Conservation (phyloP, 1,140 invertebrate species). For the Neomicropteryx cornuta region DNA sequence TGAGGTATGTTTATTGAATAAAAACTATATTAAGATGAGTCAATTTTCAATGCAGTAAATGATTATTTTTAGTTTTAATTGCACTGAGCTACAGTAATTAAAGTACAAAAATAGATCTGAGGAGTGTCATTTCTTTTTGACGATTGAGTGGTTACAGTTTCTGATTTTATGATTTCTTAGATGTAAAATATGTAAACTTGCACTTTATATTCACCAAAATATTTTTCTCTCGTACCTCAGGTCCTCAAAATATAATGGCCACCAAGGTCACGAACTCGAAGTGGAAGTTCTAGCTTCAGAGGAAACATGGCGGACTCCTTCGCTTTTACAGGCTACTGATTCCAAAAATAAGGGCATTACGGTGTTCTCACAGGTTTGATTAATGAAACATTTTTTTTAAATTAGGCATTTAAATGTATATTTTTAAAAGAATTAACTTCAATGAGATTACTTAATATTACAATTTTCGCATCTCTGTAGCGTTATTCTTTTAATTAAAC, state of each 20-base stretch:
- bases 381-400: slow-evolving; percentile 12
- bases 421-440: too few species aligned
- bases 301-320: slow-evolving; percentile 76
- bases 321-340: slow-evolving; percentile 59
- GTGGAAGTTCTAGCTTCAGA: slow-evolving; percentile 69
- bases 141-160: background rate
- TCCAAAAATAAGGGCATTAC: slow-evolving; percentile 52
- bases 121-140: background rate
- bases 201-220: too few species aligned
- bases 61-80: background rate
- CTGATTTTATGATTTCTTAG: background rate
- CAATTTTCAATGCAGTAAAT: background rate
- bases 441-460: too few species aligned
- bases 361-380: slow-evolving; percentile 67
- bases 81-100: background rate
- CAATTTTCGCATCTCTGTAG: too few species aligned
- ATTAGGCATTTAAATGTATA: too few species aligned
- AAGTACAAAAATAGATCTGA: background rate
- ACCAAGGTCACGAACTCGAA: slow-evolving; percentile 50
- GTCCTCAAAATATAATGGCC: slow-evolving; percentile 51
- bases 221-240: too few species aligned
- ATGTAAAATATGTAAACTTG: background rate
- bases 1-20: background rate
- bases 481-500: too few species aligned
- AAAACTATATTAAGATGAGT: background rate